Evolutionary conservation across 2,888 invertebrate genomes (phyloP).

Genomic region (Bombyx huttoni): DNA sequence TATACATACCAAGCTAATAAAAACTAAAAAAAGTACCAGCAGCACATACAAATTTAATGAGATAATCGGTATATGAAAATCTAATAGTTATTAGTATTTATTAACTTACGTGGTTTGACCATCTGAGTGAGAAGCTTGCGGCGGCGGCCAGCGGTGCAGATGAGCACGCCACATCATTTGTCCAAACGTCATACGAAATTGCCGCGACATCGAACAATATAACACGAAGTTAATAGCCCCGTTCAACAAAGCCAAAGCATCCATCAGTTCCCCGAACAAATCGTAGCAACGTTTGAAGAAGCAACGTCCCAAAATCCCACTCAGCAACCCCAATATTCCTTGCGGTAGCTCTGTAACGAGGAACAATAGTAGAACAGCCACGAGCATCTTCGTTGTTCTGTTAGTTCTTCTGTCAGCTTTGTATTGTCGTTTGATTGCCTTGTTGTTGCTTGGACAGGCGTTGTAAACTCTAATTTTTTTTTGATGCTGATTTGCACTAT

Average conservation of each 20-base stretch:
- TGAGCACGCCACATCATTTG: constrained; percentile 63
- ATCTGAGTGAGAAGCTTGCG: constrained; percentile 73
- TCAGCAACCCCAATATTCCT: constrained; percentile 71
- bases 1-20: too few species aligned
- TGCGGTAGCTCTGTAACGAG: constrained; percentile 92
- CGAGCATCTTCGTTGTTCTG: constrained; percentile 90
- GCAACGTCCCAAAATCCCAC: constrained; percentile 69
- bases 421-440: constrained; percentile 45
- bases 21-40: too few species aligned
- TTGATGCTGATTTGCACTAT: constrained; percentile 79
- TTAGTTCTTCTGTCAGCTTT: constrained; percentile 71
- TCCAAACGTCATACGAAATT: constrained; percentile 80
- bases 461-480: constrained; percentile 70
- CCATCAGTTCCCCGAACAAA: constrained; percentile 88
- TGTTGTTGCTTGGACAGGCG: constrained; percentile 49
- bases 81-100: too few species aligned
- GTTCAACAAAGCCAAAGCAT: constrained; percentile 90
- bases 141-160: constrained; percentile 51
- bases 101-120: constrained; percentile 74
- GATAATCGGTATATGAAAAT: too few species aligned
- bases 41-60: too few species aligned
- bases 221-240: constrained; percentile 95
- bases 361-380: constrained; percentile 89
- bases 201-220: constrained; percentile 94
- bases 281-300: constrained; percentile 88